Percentiles rank a stretch among this genome's conserved stretches.
Evolutionary conservation across 2,888 invertebrate species (phyloP).

Genomic region (Morpho achilles): DNA sequence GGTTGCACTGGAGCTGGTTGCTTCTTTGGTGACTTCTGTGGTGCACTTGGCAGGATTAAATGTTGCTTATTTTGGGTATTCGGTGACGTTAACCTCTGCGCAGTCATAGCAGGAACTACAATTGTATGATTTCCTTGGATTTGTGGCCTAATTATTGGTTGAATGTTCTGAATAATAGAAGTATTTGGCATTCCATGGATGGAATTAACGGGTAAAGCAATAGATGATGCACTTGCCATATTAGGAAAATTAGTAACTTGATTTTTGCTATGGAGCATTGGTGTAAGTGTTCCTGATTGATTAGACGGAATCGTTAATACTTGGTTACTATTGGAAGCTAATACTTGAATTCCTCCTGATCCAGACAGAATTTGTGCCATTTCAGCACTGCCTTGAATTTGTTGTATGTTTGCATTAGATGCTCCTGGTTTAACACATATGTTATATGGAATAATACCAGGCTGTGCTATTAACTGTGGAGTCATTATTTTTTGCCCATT

Average conservation of each 20-base stretch:
- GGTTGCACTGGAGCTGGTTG: conserved; percentile 69
- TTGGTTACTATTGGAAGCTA: conserved; percentile 75
- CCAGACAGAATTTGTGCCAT: conserved; percentile 69
- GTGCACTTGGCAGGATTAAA: conserved; percentile 57
- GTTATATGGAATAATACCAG: conserved; percentile 66
- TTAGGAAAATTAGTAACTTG: conserved; percentile 70
- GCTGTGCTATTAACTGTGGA: conserved; percentile 69
- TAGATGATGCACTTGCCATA: conserved; percentile 73
- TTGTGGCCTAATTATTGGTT: conserved; percentile 72
- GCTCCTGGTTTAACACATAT: conserved; percentile 73
- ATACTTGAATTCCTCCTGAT: conserved; percentile 71
- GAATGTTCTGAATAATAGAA: conserved; percentile 72
- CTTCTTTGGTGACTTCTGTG: conserved; percentile 73
- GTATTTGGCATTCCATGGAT: conserved; percentile 69
- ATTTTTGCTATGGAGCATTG: conserved; percentile 67
- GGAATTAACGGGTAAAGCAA: conserved; percentile 69
- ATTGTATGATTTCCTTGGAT: conserved; percentile 71
- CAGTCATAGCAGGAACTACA: conserved; percentile 66
- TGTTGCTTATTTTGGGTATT: conserved; percentile 69
- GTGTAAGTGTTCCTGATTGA: conserved; percentile 55
- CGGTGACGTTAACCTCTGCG: conserved; percentile 67
- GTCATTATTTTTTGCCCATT: conserved; percentile 63
- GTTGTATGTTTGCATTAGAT: conserved; percentile 61
- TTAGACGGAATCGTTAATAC: conserved; percentile 68
- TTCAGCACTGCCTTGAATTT: conserved; percentile 62